A percentile compares a stretch with the other conserved stretches of the same genome.
Conservation (phyloP, 2,113 vertebrate genomes). For the Salminus brasiliensis region DNA sequence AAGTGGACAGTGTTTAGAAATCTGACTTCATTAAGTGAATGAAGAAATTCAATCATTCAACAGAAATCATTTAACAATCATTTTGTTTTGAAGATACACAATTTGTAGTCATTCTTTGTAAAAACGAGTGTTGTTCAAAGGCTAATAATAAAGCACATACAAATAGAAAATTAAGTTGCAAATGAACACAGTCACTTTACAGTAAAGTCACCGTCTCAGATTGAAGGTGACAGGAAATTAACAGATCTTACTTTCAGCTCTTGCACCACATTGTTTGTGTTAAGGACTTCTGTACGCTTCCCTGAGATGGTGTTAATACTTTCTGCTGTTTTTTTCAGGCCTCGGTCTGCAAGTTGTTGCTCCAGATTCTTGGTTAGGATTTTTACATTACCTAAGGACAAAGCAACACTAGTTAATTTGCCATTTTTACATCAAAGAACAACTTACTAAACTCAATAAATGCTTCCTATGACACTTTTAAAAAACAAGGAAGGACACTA, state of each 20-base stretch:
- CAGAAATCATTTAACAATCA: no score
- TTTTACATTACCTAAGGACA: constrained; percentile 61
- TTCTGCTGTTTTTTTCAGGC: constrained; percentile 73
- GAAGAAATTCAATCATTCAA: no score
- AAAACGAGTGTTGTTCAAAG: no score
- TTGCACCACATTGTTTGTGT: constrained; percentile 73
- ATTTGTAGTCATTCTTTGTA: no score
- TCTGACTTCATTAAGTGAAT: no score
- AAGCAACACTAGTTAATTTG: not conserved
- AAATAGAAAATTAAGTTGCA: no score
- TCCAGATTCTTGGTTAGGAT: constrained; percentile 78
- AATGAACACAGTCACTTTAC: no score
- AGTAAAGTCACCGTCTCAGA: not conserved
- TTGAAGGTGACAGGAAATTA: not conserved
- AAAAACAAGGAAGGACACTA: not conserved
- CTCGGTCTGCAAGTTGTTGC: constrained; percentile 69
- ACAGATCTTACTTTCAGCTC: constrained; percentile 78
- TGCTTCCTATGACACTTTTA: no score
- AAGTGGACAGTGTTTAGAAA: no score
- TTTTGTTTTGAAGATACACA: no score
- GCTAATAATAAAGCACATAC: no score
- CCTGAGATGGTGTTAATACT: constrained; percentile 74
- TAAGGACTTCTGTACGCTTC: constrained; percentile 46
- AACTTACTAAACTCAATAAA: no score
- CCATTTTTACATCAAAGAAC: not conserved